Percentiles rank a stretch among this genome's conserved stretches.
These are phyloP conservation scores for Marasmarcha lunaedactyla DNA, from an alignment of 2,888 invertebrate genomes.

Conservation along the genomic window DNA sequence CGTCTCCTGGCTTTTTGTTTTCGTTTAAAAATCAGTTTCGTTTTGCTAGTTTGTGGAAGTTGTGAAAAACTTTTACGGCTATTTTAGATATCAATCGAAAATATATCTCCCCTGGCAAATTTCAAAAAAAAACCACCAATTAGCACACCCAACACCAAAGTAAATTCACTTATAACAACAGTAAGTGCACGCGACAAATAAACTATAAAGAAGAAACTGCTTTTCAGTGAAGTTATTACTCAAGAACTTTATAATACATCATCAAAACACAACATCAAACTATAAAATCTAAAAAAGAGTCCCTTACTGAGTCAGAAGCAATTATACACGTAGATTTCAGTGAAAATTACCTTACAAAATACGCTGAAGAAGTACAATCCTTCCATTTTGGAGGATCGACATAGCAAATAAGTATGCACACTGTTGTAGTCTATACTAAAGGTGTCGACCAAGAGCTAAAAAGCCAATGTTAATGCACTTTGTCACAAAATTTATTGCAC, in stretches of 20 bases:
- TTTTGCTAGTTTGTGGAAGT: slow-evolving; percentile 10
- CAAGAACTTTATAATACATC: slow-evolving; percentile 5
- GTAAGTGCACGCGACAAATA: slow-evolving; percentile 9
- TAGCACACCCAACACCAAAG: slow-evolving; percentile 8
- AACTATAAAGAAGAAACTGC: slow-evolving; percentile 11
- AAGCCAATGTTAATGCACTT: slow-evolving; percentile 4
- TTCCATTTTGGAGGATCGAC: slow-evolving; percentile 10
- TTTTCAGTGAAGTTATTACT: slow-evolving; percentile 10
- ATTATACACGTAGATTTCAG: slow-evolving; percentile 9
- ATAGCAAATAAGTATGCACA: slow-evolving; percentile 8
- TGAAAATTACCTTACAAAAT: slow-evolving; percentile 11
- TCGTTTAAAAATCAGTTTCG: slow-evolving; percentile 12
- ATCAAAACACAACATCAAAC: slow-evolving; percentile 6
- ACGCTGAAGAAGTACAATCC: slow-evolving; percentile 9
- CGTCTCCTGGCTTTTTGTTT: slow-evolving; percentile 15
- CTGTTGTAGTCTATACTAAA: slow-evolving; percentile 7
- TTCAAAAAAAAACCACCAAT: slow-evolving; percentile 10
- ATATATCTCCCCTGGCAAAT: slow-evolving; percentile 11
- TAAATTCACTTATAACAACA: slow-evolving; percentile 7
- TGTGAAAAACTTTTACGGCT: slow-evolving; percentile 11
- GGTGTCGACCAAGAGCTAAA: slow-evolving; percentile 4
- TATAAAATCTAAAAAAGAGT: slow-evolving; percentile 2
- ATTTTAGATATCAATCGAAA: slow-evolving; percentile 13
- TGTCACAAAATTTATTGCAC: slow-evolving; percentile 8
- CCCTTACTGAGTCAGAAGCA: slow-evolving; percentile 4